Percentiles rank a stretch among this genome's conserved stretches.
Evolutionary conservation across 2,888 invertebrate genomes (phyloP).

Genomic region (Drosophila robusta): DNA sequence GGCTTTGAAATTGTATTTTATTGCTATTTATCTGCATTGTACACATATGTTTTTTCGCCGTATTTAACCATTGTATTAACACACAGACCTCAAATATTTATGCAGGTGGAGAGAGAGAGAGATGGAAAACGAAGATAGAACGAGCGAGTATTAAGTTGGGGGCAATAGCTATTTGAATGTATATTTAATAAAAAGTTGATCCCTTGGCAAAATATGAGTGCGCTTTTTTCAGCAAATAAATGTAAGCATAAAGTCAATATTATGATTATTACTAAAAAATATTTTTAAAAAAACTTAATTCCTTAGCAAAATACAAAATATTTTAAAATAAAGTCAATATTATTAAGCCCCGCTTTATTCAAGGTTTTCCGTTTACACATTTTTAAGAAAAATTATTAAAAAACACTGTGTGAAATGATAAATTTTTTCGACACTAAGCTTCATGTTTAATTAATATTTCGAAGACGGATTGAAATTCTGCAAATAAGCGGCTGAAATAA

Average conservation of each 20-base stretch:
- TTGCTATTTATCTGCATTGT: constrained; percentile 16
- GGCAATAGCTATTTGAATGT: neutral
- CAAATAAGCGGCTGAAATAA: constrained; percentile 4
- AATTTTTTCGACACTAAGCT: neutral
- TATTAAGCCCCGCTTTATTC: too few species aligned
- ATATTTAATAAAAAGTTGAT: neutral
- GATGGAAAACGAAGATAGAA: neutral
- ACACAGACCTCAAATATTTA: constrained; percentile 14
- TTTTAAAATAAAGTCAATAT: neutral
- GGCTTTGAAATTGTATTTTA: constrained; percentile 25
- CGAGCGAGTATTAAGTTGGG: neutral
- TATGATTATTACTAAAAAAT: too few species aligned
- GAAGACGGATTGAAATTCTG: constrained; percentile 2
- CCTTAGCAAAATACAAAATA: neutral
- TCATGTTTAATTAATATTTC: constrained; percentile 29
- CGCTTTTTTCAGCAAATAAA: too few species aligned
- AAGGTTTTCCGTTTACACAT: neutral
- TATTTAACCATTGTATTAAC: constrained; percentile 31
- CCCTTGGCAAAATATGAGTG: neutral
- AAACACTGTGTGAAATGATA: neutral
- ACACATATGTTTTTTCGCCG: constrained; percentile 20
- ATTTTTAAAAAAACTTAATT: neutral
- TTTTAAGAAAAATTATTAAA: too few species aligned
- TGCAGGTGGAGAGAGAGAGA: constrained; percentile 2
- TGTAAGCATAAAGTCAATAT: neutral